phyloP scores from a whole-genome alignment of 2,888 invertebrate genomes.

The Colletes collaris region DNA sequence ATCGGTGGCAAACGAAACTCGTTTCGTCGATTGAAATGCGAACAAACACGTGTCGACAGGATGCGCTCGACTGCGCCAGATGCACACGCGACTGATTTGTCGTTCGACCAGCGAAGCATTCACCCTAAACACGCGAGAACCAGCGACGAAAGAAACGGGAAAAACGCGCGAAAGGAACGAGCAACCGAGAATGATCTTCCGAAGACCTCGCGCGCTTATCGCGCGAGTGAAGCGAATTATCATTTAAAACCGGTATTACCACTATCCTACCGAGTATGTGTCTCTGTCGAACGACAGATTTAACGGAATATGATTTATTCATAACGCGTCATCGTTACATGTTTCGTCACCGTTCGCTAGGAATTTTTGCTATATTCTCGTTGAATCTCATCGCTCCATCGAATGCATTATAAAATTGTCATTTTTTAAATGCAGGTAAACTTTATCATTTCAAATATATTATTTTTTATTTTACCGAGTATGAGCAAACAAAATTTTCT shows the following conservation, averaged over 20 bases:
- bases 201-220: slow-evolving; percentile 11
- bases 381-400: not conserved
- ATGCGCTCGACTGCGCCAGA: slow-evolving; percentile 7
- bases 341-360: slow-evolving; percentile 12
- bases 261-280: slow-evolving; percentile 1
- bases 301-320: slow-evolving; percentile 24
- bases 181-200: slow-evolving; percentile 16
- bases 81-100: slow-evolving; percentile 31
- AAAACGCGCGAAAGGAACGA: slow-evolving; percentile 10
- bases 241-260: slow-evolving; percentile 29
- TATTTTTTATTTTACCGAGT: too few species aligned
- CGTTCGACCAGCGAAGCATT: slow-evolving; percentile 18
- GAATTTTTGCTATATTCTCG: not conserved
- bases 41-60: slow-evolving; percentile 22
- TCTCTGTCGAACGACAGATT: slow-evolving; percentile 5
- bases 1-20: not conserved
- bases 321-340: slow-evolving; percentile 9
- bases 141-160: not conserved
- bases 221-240: slow-evolving; percentile 22
- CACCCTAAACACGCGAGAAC: not conserved
- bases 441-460: too few species aligned
- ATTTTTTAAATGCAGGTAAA: too few species aligned
- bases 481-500: too few species aligned
- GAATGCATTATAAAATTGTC: too few species aligned
- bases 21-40: slow-evolving; percentile 33